Evolutionary conservation across 2,797 vertebrate species (phyloP), one percentile per base, ranked within the genome.

Genomic region (Streptopelia turtur): DNA sequence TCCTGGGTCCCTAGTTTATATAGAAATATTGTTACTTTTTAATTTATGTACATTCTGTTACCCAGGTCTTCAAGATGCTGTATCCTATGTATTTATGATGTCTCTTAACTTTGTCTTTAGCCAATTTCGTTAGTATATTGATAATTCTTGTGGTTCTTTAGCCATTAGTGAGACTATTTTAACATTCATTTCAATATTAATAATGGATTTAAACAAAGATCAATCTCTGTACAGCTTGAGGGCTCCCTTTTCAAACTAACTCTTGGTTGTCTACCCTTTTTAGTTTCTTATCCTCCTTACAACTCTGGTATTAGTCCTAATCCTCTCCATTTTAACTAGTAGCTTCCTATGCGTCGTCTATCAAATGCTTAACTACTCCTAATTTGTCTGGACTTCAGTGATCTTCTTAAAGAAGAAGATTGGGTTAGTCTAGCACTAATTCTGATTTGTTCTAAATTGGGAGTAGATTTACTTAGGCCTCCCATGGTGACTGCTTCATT

Each of bases 371-470:
- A 94, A 79, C 83, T 90, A 56, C 83, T 90, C 72, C 52, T 92
- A 41, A 93, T 93, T 91, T 93, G 86, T 93, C 90, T 86, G 93
- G 93, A 90, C 92, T 96, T 95, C n/a, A 18, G 69, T 96, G 93
- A 95, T 95, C 95, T 91, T 93, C 95, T 96, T 95, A 96, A 61
- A 96, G 90, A 93, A 94, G 57, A 91, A 90, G 92, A 95, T 84
- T 89, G 93, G 35, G 94, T 94, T 92, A 87, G 95, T 95, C 93
- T 90, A 92, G 74, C 86, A 79, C 92, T 95, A 95, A 95, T 92
- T 96, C 90, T 87, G 18, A 59, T 94, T 97, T 95, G 60, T 94
- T 93, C 92, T 95, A 93, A 92, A 89, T 56, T 69, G 39, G 93
- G 86, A 89, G 25, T 86, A 95, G 94, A 89, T 94, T 87, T 95